These are phyloP conservation scores for Nemoura dubitans DNA, from an alignment of 2,888 invertebrate genomes.

Conservation along the genomic window DNA sequence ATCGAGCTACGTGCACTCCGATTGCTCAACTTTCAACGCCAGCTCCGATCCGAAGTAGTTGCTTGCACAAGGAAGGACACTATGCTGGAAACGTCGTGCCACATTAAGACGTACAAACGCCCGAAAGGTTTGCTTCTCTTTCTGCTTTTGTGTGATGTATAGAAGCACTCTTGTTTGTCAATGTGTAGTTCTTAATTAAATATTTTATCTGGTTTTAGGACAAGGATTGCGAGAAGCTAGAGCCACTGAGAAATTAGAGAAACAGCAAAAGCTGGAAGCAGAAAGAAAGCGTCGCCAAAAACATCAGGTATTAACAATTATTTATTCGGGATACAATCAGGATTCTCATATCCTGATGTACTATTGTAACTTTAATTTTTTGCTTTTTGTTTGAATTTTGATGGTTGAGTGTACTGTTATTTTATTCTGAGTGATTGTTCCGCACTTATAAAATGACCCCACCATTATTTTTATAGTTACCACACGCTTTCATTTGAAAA, in stretches of 20 bases:
- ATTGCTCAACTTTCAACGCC: slow-evolving; percentile 67
- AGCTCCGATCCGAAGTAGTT: slow-evolving; percentile 59
- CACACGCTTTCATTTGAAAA: too few species aligned
- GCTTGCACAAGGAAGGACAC: slow-evolving; percentile 66
- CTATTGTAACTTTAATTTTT: too few species aligned
- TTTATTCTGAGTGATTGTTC: too few species aligned
- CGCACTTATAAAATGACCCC: too few species aligned
- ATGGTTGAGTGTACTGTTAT: too few species aligned
- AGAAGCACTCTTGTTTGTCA: too few species aligned
- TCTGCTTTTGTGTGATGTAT: too few species aligned
- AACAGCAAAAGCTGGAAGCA: slow-evolving; percentile 70
- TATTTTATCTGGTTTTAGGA: slow-evolving; percentile 51
- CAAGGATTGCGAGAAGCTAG: slow-evolving; percentile 70
- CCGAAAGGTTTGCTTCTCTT: slow-evolving; percentile 60
- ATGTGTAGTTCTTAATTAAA: too few species aligned
- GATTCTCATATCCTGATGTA: too few species aligned
- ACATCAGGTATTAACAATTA: slow-evolving; percentile 59
- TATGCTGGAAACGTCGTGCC: slow-evolving; percentile 68
- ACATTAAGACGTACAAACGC: slow-evolving; percentile 68
- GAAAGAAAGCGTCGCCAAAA: slow-evolving; percentile 68
- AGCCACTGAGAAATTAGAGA: slow-evolving; percentile 70
- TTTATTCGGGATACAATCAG: too few species aligned
- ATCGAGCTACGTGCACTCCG: slow-evolving; percentile 68
- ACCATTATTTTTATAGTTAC: too few species aligned
- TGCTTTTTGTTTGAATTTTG: too few species aligned